Conservation (phyloP, 1,140 invertebrate genomes). For the Bombus sibiricus region DNA sequence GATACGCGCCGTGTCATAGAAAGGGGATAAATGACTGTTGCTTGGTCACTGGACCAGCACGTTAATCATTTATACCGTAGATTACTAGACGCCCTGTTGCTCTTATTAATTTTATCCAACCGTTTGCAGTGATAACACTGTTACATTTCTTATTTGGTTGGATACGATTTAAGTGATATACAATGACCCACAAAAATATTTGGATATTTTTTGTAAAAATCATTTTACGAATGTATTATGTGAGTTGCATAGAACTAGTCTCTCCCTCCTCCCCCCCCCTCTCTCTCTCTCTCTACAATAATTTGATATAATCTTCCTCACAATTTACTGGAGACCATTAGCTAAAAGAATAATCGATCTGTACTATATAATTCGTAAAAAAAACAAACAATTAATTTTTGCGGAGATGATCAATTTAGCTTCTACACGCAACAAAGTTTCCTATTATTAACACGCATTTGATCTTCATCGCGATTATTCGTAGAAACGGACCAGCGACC, state of each 20-base stretch:
- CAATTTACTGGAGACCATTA: no score
- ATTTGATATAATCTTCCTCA: no score
- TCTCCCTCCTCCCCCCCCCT: rapidly evolving
- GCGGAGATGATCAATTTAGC: background rate
- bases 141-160: no score
- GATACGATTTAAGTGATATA: background rate
- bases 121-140: background rate
- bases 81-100: background rate
- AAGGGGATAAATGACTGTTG: constrained; percentile 49
- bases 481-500: no score
- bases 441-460: background rate
- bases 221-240: no score
- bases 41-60: constrained; percentile 33
- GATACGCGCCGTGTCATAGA: constrained; percentile 22
- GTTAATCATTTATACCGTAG: constrained; percentile 56
- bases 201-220: no score
- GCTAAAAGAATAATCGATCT: no score
- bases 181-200: no score
- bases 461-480: background rate
- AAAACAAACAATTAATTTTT: background rate
- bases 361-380: no score
- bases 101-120: constrained; percentile 11
- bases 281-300: no score
- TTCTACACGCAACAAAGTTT: background rate
- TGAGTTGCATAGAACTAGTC: no score